Conservation (phyloP, 2,113 vertebrate genomes). For the Rallus limicola region DNA sequence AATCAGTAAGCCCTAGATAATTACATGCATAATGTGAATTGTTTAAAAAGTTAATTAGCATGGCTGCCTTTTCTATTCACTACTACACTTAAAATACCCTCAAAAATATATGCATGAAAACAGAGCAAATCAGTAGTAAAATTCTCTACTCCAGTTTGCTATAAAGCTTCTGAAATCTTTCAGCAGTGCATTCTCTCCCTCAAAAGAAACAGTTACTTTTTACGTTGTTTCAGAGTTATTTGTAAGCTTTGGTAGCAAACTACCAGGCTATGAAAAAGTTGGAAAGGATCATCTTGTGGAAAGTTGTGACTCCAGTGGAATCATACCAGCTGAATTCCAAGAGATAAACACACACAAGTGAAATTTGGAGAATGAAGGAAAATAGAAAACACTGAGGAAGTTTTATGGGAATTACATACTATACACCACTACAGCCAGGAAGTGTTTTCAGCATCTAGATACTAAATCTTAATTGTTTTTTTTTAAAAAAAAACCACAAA, state of each 20-base stretch:
- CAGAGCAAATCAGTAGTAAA: not conserved
- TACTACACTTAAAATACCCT: not conserved
- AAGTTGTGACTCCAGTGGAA: not conserved
- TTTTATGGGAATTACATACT: not conserved
- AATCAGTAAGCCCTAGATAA: not conserved
- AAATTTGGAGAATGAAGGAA: not conserved
- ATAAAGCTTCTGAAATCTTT: not conserved
- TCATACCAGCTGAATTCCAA: not conserved
- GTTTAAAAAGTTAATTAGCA: not conserved
- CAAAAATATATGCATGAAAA: fast-evolving
- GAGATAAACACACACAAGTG: not conserved
- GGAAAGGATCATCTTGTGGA: not conserved
- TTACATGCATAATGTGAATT: not conserved
- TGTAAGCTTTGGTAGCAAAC: not conserved
- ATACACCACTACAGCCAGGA: not conserved
- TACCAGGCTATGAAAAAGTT: not conserved
- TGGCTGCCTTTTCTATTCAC: not conserved
- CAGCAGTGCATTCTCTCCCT: not conserved
- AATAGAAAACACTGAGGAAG: not conserved
- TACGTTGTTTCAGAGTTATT: not conserved
- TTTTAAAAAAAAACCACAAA: not conserved
- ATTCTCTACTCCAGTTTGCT: not conserved
- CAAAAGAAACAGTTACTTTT: not conserved
- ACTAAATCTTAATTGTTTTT: not conserved
- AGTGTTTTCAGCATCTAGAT: not conserved